These are phyloP conservation scores for Bruchidius siliquastri DNA, from an alignment of 2,888 invertebrate genomes.

Conservation along the genomic window DNA sequence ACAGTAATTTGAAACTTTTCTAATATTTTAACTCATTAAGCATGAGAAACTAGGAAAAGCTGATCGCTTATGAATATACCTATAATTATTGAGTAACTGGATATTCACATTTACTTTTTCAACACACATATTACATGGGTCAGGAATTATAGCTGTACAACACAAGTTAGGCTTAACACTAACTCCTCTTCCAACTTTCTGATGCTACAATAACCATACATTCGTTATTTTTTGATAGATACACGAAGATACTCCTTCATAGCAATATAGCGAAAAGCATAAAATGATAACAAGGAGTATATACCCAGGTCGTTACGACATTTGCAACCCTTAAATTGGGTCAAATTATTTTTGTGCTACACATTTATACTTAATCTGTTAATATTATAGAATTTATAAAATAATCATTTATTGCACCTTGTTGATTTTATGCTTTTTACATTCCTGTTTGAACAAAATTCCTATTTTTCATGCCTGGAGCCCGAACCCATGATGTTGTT, in stretches of 20 bases:
- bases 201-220: neutral
- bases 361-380: too few relatives aligned
- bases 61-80: too few relatives aligned
- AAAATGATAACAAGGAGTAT: neutral
- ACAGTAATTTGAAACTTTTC: too few relatives aligned
- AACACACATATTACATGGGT: neutral
- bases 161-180: neutral
- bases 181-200: neutral
- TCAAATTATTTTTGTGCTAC: too few relatives aligned
- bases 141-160: neutral
- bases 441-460: neutral
- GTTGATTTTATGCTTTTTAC: neutral
- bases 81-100: too few relatives aligned
- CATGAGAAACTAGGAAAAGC: too few relatives aligned
- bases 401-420: too few relatives aligned
- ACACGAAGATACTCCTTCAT: neutral
- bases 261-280: neutral
- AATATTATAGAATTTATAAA: too few relatives aligned
- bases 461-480: neutral
- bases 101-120: neutral
- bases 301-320: too few relatives aligned
- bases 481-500: neutral
- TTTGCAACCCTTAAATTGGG: too few relatives aligned
- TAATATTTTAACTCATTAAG: too few relatives aligned
- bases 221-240: neutral